Conservation (phyloP, 1,140 invertebrate species). For the Drosophila ercepeae region DNA sequence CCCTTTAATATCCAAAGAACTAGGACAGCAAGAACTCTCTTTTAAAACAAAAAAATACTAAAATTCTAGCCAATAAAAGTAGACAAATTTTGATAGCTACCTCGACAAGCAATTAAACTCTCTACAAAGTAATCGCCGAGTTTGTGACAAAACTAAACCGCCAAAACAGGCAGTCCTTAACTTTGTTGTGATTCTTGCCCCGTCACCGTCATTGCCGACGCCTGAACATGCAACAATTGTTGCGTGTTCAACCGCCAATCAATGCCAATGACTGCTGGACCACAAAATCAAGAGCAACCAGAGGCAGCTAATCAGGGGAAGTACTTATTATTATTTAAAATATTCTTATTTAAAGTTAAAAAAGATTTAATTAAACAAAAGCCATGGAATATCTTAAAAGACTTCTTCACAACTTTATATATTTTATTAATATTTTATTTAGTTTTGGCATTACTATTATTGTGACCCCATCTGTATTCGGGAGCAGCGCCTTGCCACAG, state of each 20-base stretch:
- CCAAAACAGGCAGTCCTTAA: slow-evolving; percentile 9
- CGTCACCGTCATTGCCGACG: slow-evolving; percentile 48
- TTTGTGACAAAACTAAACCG: slow-evolving; percentile 41
- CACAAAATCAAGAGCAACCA: slow-evolving; percentile 17
- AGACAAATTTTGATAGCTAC: slow-evolving; percentile 33
- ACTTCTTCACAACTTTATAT: not conserved
- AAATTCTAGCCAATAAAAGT: slow-evolving; percentile 11
- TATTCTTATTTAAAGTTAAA: no score
- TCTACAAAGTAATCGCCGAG: slow-evolving; percentile 33
- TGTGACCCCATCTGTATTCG: slow-evolving; percentile 6
- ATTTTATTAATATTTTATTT: not conserved
- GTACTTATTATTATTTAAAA: no score
- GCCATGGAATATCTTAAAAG: not conserved
- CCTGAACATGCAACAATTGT: slow-evolving; percentile 76
- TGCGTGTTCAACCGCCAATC: slow-evolving; percentile 76
- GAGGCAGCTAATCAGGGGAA: not conserved
- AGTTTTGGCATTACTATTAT: not conserved
- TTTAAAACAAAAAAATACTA: no score
- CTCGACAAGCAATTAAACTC: slow-evolving; percentile 26
- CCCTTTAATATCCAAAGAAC: no score
- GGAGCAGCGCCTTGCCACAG: not conserved
- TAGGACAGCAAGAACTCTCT: no score
- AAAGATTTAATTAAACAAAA: no score
- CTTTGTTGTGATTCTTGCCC: slow-evolving; percentile 18
- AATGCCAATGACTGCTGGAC: slow-evolving; percentile 69